Percentiles rank a stretch among this genome's conserved stretches.
phyloP scores from a whole-genome alignment of 2,113 vertebrate species.

The Dicerorhinus sumatrensis region DNA sequence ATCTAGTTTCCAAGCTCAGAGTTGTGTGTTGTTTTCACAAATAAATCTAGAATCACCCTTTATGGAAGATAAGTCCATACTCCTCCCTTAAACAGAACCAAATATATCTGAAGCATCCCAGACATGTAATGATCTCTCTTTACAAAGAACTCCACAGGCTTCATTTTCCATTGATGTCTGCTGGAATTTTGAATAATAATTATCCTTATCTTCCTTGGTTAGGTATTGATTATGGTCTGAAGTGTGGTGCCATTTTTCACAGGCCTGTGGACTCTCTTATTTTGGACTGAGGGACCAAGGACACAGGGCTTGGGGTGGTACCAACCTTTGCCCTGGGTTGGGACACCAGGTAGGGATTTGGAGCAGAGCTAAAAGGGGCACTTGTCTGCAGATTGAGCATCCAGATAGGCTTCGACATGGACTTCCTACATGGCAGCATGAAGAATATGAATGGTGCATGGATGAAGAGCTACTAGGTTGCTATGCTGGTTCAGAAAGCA shows the following conservation, averaged over 20 bases:
- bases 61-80: not conserved
- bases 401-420: not conserved
- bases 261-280: not conserved
- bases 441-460: not conserved
- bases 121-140: not conserved
- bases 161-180: not conserved
- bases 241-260: not conserved
- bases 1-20: not conserved
- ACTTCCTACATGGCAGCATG: not conserved
- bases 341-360: not conserved
- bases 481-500: not conserved
- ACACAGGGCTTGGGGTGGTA: not conserved
- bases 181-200: conserved; percentile 16
- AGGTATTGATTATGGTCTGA: conserved; percentile 21
- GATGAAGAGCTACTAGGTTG: not conserved
- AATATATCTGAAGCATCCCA: not conserved
- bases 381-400: not conserved
- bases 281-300: not conserved
- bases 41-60: conserved; percentile 16
- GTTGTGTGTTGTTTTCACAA: conserved; percentile 47
- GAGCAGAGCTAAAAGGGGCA: not conserved
- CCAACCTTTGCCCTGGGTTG: not conserved
- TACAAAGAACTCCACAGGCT: not conserved
- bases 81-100: conserved; percentile 40
- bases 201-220: not conserved